phyloP scores from a whole-genome alignment of 2,797 vertebrate genomes.

The Tauraco hartlaubi region DNA sequence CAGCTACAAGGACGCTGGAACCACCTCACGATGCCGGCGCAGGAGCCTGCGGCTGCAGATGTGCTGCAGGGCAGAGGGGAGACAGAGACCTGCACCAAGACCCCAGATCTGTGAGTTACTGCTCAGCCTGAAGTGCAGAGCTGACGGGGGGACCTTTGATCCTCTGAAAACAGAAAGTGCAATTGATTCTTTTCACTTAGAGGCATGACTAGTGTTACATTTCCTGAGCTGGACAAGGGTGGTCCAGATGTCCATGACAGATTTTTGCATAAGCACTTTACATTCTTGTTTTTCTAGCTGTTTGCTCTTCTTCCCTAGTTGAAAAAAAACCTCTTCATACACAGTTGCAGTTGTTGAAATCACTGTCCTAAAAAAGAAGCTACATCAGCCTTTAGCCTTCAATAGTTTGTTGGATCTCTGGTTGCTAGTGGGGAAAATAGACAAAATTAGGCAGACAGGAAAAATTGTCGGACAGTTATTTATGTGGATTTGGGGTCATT shows the following conservation, averaged over 20 bases:
- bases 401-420: not conserved
- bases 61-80: not conserved
- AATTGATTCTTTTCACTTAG: slow-evolving; percentile 47
- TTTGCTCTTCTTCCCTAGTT: not conserved
- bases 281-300: slow-evolving; percentile 27
- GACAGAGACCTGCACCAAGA: not conserved
- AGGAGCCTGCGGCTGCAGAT: not conserved
- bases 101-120: not conserved
- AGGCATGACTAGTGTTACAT: slow-evolving; percentile 16
- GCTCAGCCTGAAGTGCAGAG: not conserved
- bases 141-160: not conserved
- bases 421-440: slow-evolving; percentile 18
- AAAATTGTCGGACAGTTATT: slow-evolving; percentile 6
- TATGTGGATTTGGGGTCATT: not conserved
- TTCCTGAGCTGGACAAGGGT: slow-evolving; percentile 53
- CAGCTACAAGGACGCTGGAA: not conserved
- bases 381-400: not conserved
- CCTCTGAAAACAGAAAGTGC: slow-evolving; percentile 4
- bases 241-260: slow-evolving; percentile 58
- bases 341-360: slow-evolving; percentile 8
- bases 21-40: accelerated
- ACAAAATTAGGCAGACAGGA: slow-evolving; percentile 28
- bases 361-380: not conserved
- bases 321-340: not conserved
- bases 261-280: slow-evolving; percentile 48